Evolutionary conservation across 2,113 vertebrate species (phyloP).

Genomic region (Nibea albiflora): DNA sequence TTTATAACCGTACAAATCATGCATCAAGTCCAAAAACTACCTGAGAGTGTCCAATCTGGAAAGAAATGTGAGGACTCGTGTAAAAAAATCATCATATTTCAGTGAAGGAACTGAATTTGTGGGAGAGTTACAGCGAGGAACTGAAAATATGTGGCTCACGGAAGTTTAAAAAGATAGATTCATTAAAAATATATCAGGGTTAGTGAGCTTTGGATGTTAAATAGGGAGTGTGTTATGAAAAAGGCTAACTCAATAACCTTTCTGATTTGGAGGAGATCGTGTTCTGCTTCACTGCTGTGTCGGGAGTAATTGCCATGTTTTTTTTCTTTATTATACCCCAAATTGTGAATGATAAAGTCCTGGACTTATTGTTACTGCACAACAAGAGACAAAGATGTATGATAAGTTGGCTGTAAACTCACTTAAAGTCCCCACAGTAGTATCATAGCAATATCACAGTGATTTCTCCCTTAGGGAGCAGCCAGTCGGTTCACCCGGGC

Average conservation of each 20-base stretch:
- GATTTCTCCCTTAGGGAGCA: constrained; percentile 7
- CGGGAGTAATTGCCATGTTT: background rate
- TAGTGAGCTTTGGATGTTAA: background rate
- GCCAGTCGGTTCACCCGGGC: background rate
- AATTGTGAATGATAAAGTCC: background rate
- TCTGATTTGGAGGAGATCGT: too few species aligned
- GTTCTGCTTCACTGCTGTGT: background rate
- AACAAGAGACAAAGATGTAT: background rate
- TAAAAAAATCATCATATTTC: background rate
- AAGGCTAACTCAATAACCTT: background rate
- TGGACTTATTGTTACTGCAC: background rate
- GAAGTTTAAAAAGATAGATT: background rate
- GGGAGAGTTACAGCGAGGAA: background rate
- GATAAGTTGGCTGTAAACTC: background rate
- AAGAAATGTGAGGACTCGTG: background rate
- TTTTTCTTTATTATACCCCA: background rate
- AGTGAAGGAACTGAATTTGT: background rate
- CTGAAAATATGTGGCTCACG: background rate
- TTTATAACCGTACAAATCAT: background rate
- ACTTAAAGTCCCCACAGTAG: background rate
- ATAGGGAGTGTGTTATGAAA: background rate
- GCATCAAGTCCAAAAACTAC: background rate
- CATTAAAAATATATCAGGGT: background rate
- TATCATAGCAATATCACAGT: background rate
- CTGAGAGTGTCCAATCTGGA: background rate